Percentiles rank a stretch among this genome's conserved stretches.
These are phyloP conservation scores for Chaetura pelagica DNA, from an alignment of 2,113 vertebrate species.

Conservation along the genomic window DNA sequence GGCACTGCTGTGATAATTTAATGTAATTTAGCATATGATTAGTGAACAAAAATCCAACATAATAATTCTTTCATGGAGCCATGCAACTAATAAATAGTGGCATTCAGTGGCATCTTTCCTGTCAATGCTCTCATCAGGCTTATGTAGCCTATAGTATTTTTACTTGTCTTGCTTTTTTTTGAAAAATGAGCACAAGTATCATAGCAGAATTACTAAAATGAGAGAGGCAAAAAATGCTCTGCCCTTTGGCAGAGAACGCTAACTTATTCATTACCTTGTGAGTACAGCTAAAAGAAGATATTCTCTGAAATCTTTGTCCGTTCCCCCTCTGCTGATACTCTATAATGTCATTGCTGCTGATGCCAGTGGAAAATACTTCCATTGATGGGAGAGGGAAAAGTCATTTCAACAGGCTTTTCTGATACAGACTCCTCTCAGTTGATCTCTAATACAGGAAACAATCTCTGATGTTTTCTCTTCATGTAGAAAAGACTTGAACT, in stretches of 20 bases:
- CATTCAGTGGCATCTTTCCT: constrained; percentile 27
- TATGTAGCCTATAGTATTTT: not conserved
- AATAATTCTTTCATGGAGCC: constrained; percentile 26
- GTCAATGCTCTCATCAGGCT: not conserved
- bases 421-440: not conserved
- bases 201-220: constrained; percentile 11
- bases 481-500: not conserved
- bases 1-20: constrained; percentile 58
- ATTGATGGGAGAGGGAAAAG: not conserved
- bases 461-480: not conserved
- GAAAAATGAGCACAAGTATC: not conserved
- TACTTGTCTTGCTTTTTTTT: not conserved
- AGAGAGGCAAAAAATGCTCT: constrained; percentile 4
- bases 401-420: not conserved
- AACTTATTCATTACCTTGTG: constrained; percentile 16
- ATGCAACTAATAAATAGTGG: constrained; percentile 15
- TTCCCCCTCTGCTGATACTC: not conserved
- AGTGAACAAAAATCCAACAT: constrained; percentile 46
- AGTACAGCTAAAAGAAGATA: constrained; percentile 28
- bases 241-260: not conserved
- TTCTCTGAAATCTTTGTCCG: constrained; percentile 22
- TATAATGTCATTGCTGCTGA: constrained; percentile 8
- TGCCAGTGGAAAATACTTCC: constrained; percentile 38
- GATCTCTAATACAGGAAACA: not conserved
- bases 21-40: constrained; percentile 65